Base-by-base conservation (phyloP, 2,797 vertebrate species). In the Scarus forsteni region DNA sequence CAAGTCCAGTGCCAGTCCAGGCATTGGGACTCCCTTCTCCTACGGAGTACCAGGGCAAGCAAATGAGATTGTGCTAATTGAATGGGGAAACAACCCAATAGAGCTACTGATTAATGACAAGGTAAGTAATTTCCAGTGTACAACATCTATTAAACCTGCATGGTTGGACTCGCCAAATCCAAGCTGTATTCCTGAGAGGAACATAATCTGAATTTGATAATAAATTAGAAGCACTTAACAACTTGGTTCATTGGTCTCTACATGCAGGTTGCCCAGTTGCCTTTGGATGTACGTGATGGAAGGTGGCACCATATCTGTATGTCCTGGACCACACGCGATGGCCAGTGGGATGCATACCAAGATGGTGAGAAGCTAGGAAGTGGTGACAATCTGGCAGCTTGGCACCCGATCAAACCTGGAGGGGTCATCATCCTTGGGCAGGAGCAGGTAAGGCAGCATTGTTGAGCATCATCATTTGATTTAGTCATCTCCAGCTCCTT, bases 61-160 rank as follows among this genome's bases (percentile, higher is more conserved):
- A 35, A 99, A 99, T 6, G 98, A 99, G 89, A 98, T 99, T 0
- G 98, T 99, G 77, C 94, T 99, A 54, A 99, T 99, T 14, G 98
- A 99, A 63, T 99, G 98, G 98, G 98, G 97, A 3, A 98, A 98
- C 78, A 99, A 99, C 83, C 97, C 98, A 7, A 99, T 99, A 0
- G 98, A 99, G 77, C 93, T 99, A 54, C 94, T 99, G 18, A 96
- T 99, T 76, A 99, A 99, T 0, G 98, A 99, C 84, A 99, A 98
- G 96, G 98, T 56, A 72, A 76, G 81, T 39, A 1, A 4, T 48
- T 9, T 49, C 6, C 27, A 2, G 12, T 49, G 19, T 45, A 3
- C 4, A 14, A 19, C 36, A 51, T 34, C 8, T 40, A 3, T 5
- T 49, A 12, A 45, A 60, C 34, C 7, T 51, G 10, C 10, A 52